Percentiles rank a stretch among this genome's conserved stretches.
Conservation (phyloP, 1,140 invertebrate species). For the Sipha flava region DNA sequence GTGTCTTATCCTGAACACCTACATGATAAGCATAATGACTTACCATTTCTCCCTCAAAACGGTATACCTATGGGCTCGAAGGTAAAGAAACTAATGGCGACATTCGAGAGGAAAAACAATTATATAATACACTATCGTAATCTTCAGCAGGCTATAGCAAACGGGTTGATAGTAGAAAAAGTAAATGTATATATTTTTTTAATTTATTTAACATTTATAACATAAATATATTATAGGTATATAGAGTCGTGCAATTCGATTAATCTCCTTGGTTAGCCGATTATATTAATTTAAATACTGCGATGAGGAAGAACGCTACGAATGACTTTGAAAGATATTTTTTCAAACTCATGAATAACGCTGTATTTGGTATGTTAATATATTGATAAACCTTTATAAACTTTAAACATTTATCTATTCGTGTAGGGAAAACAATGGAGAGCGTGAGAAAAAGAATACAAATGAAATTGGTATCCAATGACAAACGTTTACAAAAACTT, state of each 20-base stretch:
- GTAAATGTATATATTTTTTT: too few relatives aligned
- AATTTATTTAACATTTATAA: too few relatives aligned
- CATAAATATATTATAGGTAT: constrained; percentile 33
- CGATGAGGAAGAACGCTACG: too few relatives aligned
- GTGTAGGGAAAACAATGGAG: neutral
- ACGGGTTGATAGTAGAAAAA: constrained; percentile 46
- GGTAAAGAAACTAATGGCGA: constrained; percentile 40
- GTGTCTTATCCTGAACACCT: constrained; percentile 15
- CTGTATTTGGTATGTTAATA: too few relatives aligned
- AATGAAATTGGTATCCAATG: constrained; percentile 37
- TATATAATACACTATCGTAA: too few relatives aligned
- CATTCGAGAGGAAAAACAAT: constrained; percentile 41
- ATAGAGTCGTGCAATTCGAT: constrained; percentile 42
- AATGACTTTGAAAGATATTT: too few relatives aligned
- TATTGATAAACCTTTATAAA: too few relatives aligned
- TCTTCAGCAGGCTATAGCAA: constrained; percentile 46
- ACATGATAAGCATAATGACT: too few relatives aligned
- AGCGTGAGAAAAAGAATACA: constrained; percentile 38
- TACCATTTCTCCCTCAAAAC: too few relatives aligned
- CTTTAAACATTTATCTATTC: too few relatives aligned
- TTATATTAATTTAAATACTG: constrained; percentile 39
- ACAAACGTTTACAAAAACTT: neutral
- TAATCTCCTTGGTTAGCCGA: constrained; percentile 41
- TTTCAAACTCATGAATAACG: too few relatives aligned
- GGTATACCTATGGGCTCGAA: too few relatives aligned